Conservation (phyloP, 1,140 invertebrate genomes). For the Apis florea region DNA sequence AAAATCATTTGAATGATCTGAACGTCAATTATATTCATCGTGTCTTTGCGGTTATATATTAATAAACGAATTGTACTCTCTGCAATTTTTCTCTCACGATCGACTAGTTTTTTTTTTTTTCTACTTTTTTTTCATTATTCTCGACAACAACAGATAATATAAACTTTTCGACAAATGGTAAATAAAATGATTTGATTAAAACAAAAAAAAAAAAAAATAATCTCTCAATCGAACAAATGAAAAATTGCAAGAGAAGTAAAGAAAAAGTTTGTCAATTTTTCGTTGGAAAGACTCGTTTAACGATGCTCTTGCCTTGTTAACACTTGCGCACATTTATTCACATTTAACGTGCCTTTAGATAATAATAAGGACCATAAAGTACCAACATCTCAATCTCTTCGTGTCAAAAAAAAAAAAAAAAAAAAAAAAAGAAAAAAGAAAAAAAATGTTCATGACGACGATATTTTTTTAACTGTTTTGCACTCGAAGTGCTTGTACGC, state of each 20-base stretch:
- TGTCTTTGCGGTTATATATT: too few species aligned
- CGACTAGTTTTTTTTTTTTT: too few species aligned
- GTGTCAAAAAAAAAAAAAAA: background rate
- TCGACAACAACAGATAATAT: background rate
- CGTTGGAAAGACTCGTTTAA: constrained; percentile 32
- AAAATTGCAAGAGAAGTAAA: constrained; percentile 33
- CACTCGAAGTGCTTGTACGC: constrained; percentile 8
- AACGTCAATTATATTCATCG: too few species aligned
- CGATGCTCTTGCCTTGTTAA: constrained; percentile 27
- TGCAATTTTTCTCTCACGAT: too few species aligned
- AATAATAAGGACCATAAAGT: background rate
- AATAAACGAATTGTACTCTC: too few species aligned
- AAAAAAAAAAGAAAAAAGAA: background rate
- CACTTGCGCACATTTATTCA: background rate
- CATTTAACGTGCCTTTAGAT: constrained; percentile 27
- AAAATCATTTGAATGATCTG: too few species aligned
- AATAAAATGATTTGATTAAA: background rate
- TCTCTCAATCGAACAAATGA: background rate
- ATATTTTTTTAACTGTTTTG: constrained; percentile 30
- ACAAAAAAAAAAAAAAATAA: background rate
- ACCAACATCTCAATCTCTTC: background rate
- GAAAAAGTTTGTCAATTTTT: constrained; percentile 26
- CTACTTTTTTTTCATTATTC: too few species aligned
- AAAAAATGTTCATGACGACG: background rate
- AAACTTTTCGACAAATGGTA: too few species aligned